These are phyloP conservation scores for Sceliomorpha sp. DNA, from an alignment of 2,888 invertebrate genomes.

Conservation along the genomic window DNA sequence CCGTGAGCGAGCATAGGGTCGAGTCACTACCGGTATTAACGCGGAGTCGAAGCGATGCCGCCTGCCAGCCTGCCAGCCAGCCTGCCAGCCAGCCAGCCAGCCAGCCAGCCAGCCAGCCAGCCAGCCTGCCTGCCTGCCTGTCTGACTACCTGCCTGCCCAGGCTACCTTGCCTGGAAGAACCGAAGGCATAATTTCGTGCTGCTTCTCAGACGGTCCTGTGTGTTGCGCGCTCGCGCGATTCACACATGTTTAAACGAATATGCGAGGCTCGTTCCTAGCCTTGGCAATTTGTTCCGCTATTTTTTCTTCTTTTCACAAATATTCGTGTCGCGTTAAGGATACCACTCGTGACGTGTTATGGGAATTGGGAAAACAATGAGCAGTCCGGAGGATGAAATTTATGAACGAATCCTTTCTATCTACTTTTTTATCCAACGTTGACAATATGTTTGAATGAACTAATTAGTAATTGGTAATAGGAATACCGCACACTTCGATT, in stretches of 20 bases:
- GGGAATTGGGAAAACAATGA: slow-evolving; percentile 19
- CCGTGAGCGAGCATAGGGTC: slow-evolving; percentile 69
- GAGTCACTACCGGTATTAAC: slow-evolving; percentile 76
- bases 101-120: slow-evolving; percentile 77
- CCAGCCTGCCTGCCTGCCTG: slow-evolving; percentile 63
- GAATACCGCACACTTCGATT: no score
- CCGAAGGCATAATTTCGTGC: slow-evolving; percentile 29
- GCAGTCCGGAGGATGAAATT: slow-evolving; percentile 2
- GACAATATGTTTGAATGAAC: no score
- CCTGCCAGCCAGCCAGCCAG: slow-evolving; percentile 70
- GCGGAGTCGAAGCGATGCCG: slow-evolving; percentile 10
- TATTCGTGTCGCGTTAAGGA: slow-evolving; percentile 18
- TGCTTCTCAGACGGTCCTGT: slow-evolving; percentile 32
- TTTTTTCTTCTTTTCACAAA: slow-evolving; percentile 25
- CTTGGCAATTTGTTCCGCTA: slow-evolving; percentile 29
- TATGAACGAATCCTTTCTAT: no score
- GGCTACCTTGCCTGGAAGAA: slow-evolving; percentile 6
- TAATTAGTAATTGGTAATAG: no score
- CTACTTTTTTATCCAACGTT: no score
- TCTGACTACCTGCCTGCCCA: slow-evolving; percentile 16
- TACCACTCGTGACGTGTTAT: neutral
- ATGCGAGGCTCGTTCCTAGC: slow-evolving; percentile 27
- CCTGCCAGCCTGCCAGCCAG: slow-evolving; percentile 61
- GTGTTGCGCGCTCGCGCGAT: no score
- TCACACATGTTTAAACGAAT: slow-evolving; percentile 47